phyloP scores from a whole-genome alignment of 2,113 vertebrate genomes.

The Oryzias curvinotus region DNA sequence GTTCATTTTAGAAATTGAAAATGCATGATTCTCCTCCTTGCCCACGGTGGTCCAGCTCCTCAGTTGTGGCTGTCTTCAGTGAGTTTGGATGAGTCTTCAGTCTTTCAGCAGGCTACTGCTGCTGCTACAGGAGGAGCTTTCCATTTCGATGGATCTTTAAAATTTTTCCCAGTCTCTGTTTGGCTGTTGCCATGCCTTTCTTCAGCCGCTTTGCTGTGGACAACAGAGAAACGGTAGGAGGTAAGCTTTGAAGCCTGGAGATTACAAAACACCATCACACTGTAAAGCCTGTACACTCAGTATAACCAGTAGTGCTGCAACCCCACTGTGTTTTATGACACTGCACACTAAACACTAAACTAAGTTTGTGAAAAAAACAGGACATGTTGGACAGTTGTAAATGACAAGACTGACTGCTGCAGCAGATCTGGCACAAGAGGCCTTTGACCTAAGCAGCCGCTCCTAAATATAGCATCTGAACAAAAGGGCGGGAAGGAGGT shows the following conservation, averaged over 20 bases:
- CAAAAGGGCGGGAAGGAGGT: too few relatives aligned
- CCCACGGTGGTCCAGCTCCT: constrained; percentile 67
- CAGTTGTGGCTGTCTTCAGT: constrained; percentile 49
- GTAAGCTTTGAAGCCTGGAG: not conserved
- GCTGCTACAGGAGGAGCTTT: constrained; percentile 92
- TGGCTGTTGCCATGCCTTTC: constrained; percentile 99
- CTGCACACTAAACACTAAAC: too few relatives aligned
- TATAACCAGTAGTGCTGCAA: too few relatives aligned
- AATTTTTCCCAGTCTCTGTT: constrained; percentile 99
- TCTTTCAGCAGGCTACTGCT: constrained; percentile 56
- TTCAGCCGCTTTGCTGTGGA: constrained; percentile 93
- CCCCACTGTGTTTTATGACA: too few relatives aligned
- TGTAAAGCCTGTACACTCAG: too few relatives aligned
- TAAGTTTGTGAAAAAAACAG: too few relatives aligned
- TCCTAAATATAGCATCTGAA: too few relatives aligned
- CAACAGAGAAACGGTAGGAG: constrained; percentile 11
- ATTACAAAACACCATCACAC: not conserved
- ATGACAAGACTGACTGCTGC: too few relatives aligned
- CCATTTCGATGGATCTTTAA: constrained; percentile 99
- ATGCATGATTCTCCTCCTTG: constrained; percentile 72
- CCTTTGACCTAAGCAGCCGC: too few relatives aligned
- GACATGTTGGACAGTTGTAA: too few relatives aligned
- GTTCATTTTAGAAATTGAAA: constrained; percentile 81
- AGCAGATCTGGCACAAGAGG: too few relatives aligned
- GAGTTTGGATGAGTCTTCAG: constrained; percentile 66